Conservation (phyloP, 2,113 vertebrate species). For the Mormoops blainvillei region DNA sequence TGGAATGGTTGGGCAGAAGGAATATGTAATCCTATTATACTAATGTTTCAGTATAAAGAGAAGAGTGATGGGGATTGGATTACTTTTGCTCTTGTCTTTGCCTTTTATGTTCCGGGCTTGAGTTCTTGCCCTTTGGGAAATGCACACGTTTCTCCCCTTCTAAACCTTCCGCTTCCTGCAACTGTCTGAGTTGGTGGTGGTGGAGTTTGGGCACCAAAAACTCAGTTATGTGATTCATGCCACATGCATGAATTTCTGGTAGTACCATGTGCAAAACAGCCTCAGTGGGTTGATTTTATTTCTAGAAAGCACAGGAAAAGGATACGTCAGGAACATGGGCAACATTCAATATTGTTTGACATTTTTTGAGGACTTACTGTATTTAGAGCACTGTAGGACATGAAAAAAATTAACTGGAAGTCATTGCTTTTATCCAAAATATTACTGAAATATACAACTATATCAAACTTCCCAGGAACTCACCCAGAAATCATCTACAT, state of each 20-base stretch:
- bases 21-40: constrained; percentile 32
- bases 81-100: neutral
- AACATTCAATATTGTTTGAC: neutral
- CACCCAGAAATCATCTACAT: neutral
- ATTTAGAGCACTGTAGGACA: neutral
- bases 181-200: neutral
- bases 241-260: neutral
- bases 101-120: neutral
- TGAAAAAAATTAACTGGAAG: neutral
- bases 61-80: neutral
- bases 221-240: neutral
- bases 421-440: neutral
- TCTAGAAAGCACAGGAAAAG: neutral
- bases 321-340: neutral
- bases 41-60: constrained; percentile 17
- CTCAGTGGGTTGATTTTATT: neutral
- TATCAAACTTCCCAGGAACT: neutral
- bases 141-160: rapidly evolving
- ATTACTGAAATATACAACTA: neutral
- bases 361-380: neutral
- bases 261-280: neutral
- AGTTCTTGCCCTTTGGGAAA: neutral
- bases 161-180: neutral
- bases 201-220: neutral
- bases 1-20: constrained; percentile 46